Evolutionary conservation across 2,888 invertebrate genomes (phyloP).

Genomic region (Dichetophora obliterata): DNA sequence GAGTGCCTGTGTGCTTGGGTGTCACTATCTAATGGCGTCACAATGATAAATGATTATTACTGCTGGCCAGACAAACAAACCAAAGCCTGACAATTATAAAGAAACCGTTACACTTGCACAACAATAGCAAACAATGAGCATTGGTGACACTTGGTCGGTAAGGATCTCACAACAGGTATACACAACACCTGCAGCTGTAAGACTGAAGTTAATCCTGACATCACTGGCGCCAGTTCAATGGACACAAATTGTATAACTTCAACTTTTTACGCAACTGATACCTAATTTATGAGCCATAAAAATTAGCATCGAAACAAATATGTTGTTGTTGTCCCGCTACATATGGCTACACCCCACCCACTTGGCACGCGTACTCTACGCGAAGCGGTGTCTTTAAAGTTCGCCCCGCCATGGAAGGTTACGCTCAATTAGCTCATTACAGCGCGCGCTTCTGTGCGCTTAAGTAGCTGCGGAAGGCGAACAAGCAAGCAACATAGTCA

Average conservation of each 20-base stretch:
- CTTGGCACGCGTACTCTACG: not conserved
- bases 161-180: not conserved
- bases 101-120: slow-evolving; percentile 34
- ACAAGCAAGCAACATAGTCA: too few relatives aligned
- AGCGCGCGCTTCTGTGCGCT: slow-evolving; percentile 45
- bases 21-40: slow-evolving; percentile 45
- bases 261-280: not conserved
- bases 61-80: slow-evolving; percentile 18
- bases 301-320: not conserved
- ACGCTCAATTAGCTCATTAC: slow-evolving; percentile 57
- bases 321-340: not conserved
- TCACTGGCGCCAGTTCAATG: not conserved
- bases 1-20: not conserved
- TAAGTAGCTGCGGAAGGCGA: slow-evolving; percentile 30
- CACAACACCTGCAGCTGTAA: not conserved
- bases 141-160: slow-evolving; percentile 11
- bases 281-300: slow-evolving; percentile 21
- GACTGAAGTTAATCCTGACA: too few relatives aligned
- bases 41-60: slow-evolving; percentile 53
- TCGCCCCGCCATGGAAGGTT: slow-evolving; percentile 42
- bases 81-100: not conserved
- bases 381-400: slow-evolving; percentile 3
- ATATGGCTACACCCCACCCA: not conserved
- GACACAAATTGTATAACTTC: not conserved
- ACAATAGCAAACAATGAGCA: slow-evolving; percentile 1